phyloP scores from a whole-genome alignment of 2,797 vertebrate species.

The Anisognathus igniventris region DNA sequence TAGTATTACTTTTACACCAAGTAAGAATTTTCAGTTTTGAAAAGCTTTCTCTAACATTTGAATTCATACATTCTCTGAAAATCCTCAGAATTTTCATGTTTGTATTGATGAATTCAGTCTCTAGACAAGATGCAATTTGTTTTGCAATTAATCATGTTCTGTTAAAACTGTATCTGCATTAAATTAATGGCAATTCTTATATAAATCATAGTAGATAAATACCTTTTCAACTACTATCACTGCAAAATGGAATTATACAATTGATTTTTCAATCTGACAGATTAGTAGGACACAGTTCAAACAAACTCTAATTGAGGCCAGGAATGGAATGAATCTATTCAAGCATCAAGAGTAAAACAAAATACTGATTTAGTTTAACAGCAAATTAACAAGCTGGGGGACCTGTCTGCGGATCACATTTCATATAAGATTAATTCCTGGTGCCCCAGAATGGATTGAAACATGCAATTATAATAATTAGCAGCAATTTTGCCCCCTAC shows the following conservation, averaged over 20 bases:
- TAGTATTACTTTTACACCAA: background rate
- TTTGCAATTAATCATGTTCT: conserved; percentile 36
- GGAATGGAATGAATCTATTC: conserved; percentile 13
- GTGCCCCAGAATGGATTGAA: background rate
- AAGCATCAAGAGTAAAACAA: conserved; percentile 46
- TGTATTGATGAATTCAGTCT: background rate
- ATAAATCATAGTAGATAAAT: conserved; percentile 36
- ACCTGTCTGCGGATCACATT: conserved; percentile 12
- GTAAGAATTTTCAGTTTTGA: background rate
- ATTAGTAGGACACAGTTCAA: conserved; percentile 18
- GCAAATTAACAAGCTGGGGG: conserved; percentile 46
- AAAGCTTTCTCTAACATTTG: background rate
- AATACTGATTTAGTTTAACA: conserved; percentile 37
- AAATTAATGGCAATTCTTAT: conserved; percentile 36
- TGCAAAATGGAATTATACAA: conserved; percentile 26
- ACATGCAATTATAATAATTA: conserved; percentile 45
- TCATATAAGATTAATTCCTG: conserved; percentile 45
- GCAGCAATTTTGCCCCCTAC: conserved; percentile 15
- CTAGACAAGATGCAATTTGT: conserved; percentile 23
- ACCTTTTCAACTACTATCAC: conserved; percentile 20
- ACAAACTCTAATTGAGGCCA: conserved; percentile 33
- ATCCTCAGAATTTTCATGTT: background rate
- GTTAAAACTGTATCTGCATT: conserved; percentile 15
- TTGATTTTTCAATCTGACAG: conserved; percentile 61
- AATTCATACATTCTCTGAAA: background rate